Percentiles rank a stretch among this genome's conserved stretches.
These are phyloP conservation scores for Steromphala cineraria DNA, from an alignment of 2,888 invertebrate species.

Conservation along the genomic window DNA sequence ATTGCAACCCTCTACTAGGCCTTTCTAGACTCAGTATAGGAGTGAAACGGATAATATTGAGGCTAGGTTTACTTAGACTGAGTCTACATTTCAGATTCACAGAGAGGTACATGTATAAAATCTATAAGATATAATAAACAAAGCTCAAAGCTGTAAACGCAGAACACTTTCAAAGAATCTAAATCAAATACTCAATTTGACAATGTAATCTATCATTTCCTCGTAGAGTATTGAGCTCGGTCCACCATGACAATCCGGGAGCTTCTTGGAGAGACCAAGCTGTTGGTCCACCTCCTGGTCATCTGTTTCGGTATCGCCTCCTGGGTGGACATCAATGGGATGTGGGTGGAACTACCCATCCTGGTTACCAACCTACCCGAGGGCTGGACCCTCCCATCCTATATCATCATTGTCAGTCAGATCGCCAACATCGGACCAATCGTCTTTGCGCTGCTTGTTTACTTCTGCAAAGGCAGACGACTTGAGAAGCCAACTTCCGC, in stretches of 20 bases:
- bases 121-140: too few species aligned
- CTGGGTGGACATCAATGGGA: constrained; percentile 92
- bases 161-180: too few species aligned
- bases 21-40: too few species aligned
- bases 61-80: too few species aligned
- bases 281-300: constrained; percentile 78
- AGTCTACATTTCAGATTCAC: too few species aligned
- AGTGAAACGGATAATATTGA: too few species aligned
- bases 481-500: background rate
- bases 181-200: too few species aligned
- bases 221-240: too few species aligned
- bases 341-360: constrained; percentile 92
- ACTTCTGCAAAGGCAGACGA: constrained; percentile 5
- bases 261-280: constrained; percentile 36
- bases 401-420: constrained; percentile 87
- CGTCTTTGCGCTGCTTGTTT: constrained; percentile 78
- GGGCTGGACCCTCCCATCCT: constrained; percentile 89
- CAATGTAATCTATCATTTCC: too few species aligned
- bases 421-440: constrained; percentile 89
- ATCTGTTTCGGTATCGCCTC: constrained; percentile 83
- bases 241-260: background rate
- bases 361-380: constrained; percentile 89
- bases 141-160: too few species aligned
- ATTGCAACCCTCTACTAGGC: too few species aligned
- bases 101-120: too few species aligned